Percentiles rank a stretch among this genome's conserved stretches.
These are phyloP conservation scores for Drosophila albomicans DNA, from an alignment of 1,140 invertebrate species.

Conservation along the genomic window DNA sequence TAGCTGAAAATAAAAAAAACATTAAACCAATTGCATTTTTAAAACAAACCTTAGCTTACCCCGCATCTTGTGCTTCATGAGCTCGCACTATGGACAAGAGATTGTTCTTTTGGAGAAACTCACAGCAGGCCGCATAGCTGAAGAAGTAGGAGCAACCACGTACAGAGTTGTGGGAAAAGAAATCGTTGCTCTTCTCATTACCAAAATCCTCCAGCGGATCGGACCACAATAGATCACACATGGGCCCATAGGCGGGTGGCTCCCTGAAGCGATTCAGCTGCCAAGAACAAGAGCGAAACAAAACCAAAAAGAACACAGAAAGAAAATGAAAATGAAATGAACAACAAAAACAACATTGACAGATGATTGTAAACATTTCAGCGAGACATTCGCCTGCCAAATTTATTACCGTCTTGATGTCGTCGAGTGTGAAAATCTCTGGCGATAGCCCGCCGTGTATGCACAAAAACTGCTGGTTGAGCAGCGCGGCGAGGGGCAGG, in stretches of 20 bases:
- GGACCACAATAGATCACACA: constrained; percentile 99
- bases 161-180: constrained; percentile 99
- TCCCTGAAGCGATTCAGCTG: constrained; percentile 99
- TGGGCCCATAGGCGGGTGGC: constrained; percentile 99
- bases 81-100: constrained; percentile 99
- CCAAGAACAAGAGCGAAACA: not conserved
- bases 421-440: constrained; percentile 99
- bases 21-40: not conserved
- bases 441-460: constrained; percentile 99
- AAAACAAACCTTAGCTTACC: constrained; percentile 86
- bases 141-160: constrained; percentile 99
- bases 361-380: constrained; percentile 73
- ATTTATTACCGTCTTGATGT: constrained; percentile 93
- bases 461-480: constrained; percentile 99
- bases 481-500: constrained; percentile 98
- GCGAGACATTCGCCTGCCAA: constrained; percentile 47
- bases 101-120: constrained; percentile 99
- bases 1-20: constrained; percentile 87
- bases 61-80: constrained; percentile 99
- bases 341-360: constrained; percentile 35
- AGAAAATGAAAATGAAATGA: constrained; percentile 10
- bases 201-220: constrained; percentile 99
- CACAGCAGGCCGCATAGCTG: constrained; percentile 86
- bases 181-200: constrained; percentile 99
- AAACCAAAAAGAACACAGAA: constrained; percentile 9